Evolutionary conservation across 2,888 invertebrate species (phyloP), one percentile per base, ranked within the genome.

Genomic region (Synergus japonicus): DNA sequence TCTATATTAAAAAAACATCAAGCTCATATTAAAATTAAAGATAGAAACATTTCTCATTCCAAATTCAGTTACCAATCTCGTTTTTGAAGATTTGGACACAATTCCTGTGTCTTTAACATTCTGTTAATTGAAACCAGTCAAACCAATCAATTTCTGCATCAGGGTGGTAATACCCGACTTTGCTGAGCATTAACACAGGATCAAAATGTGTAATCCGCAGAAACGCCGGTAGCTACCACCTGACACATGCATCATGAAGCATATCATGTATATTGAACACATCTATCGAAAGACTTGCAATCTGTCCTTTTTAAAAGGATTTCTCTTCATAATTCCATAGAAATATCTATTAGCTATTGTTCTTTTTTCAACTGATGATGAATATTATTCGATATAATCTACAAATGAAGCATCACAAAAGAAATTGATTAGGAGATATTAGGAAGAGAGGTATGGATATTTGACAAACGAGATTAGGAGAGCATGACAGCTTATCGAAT

Each of bases 401-500:
- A 7, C 37, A 37, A 37, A 37, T 37, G 37, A 37, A 37, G 37
- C 5, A 37, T 37, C 18, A 58, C 2, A 9, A 58, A 22, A 29
- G 22, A 5, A 63, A 63, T 63, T 63, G 63, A 63, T 63, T 29
- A 29, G 29, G 58, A 54, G 37, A 54, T 73, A 73, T 73, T 41
- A 37, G 12, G 37, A 73, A 15, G 54, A 41, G 37, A 54, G 41
- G 18, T 54, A n/a, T 37, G 73, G 73, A 73, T 73, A 73, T 54
- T 73, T 73, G 54, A 54, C 18, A 73, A 73, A 73, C 10, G 73
- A 73, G 73, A 73, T 73, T 73, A 73, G 73, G 37, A 18, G 54
- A 73, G 73, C 73, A 73, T 73, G 73, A 73, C 73, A 73, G 73
- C 73, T 54, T 67, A 79, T 76, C 79, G 77, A 15, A n/a, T 60